These are phyloP conservation scores for Rousettus madagascariensis DNA, from an alignment of 2,797 vertebrate species.

Conservation along the genomic window DNA sequence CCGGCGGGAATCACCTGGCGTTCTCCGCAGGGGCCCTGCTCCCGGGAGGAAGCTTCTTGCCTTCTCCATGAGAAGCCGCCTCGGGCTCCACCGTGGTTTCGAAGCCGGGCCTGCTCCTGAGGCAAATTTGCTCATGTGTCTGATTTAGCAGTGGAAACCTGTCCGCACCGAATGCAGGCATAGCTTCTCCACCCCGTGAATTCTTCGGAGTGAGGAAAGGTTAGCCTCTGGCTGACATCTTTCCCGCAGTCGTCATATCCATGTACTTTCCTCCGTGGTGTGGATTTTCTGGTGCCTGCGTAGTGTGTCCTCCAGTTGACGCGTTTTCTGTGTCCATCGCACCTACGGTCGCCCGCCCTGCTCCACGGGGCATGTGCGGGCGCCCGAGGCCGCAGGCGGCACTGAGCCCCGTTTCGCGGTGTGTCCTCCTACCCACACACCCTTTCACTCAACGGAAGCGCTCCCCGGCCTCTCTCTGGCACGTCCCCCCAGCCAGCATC, in stretches of 20 bases:
- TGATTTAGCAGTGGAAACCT: background rate
- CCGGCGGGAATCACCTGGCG: background rate
- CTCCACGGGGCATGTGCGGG: no score
- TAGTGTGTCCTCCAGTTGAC: background rate
- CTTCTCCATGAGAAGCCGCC: background rate
- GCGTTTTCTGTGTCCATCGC: background rate
- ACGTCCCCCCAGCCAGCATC: no score
- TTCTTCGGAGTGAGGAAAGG: background rate
- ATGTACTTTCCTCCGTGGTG: no score
- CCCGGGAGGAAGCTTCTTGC: background rate
- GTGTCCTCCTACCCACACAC: no score
- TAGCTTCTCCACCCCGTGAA: background rate
- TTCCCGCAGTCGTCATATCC: background rate
- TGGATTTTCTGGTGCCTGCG: background rate
- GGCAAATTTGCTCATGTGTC: background rate
- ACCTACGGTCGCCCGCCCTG: no score
- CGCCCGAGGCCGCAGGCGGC: no score
- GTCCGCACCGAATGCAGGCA: background rate
- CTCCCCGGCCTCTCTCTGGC: no score
- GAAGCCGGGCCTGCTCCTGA: background rate
- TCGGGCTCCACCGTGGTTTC: background rate
- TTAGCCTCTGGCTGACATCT: background rate
- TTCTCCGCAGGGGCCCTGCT: background rate
- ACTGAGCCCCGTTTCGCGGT: no score
- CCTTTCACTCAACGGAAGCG: no score